Percentiles rank a stretch among this genome's conserved stretches.
phyloP scores from a whole-genome alignment of 2,113 vertebrate species.

The Lycaon pictus region DNA sequence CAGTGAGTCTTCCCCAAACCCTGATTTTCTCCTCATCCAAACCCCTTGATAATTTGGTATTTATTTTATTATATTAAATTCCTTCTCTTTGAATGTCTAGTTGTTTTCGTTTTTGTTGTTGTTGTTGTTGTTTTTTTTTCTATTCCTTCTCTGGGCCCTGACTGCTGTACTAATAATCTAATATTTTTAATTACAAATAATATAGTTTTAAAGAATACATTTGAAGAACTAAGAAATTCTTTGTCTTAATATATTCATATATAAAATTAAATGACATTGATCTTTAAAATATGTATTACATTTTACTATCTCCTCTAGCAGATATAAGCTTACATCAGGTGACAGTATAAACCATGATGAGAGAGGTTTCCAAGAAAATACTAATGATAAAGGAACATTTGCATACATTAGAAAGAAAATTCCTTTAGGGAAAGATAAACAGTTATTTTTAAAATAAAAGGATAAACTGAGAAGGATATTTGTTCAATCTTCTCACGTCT shows the following conservation, averaged over 20 bases:
- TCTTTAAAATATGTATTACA: not conserved
- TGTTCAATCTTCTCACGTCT: not conserved
- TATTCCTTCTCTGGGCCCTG: not conserved
- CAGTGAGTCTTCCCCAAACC: not conserved
- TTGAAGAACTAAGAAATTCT: not conserved
- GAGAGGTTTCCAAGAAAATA: not conserved
- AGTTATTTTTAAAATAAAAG: not conserved
- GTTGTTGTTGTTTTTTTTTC: not conserved
- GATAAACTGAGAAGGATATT: not conserved
- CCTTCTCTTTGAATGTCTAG: not conserved
- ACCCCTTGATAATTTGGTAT: not conserved
- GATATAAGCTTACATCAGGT: not conserved
- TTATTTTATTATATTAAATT: not conserved
- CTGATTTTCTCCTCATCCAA: not conserved
- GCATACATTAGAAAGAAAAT: not conserved
- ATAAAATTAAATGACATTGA: not conserved
- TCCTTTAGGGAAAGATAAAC: not conserved
- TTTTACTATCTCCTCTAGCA: not conserved
- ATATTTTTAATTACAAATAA: not conserved
- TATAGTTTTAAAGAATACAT: not conserved
- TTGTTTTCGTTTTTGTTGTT: not conserved
- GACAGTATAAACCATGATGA: not conserved
- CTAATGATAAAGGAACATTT: not conserved
- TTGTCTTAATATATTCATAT: not conserved
- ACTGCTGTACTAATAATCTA: not conserved